Base-by-base conservation (phyloP, 2,113 vertebrate species). In the Condylura cristata region DNA sequence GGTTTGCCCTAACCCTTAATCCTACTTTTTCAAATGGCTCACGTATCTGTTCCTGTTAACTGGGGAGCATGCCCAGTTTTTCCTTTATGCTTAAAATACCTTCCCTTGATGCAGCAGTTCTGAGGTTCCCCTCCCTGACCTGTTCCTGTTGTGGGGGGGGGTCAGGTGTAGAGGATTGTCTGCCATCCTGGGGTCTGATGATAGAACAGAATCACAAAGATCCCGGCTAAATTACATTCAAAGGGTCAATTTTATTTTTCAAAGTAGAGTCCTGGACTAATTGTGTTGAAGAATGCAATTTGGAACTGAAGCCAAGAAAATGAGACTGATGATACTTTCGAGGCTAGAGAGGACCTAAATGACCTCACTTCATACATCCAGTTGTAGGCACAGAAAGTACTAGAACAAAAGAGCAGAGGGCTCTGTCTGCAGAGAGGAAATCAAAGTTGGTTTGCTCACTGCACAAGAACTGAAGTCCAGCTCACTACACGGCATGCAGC, bases 231-330 rank as follows among this genome's bases (percentile, higher is more conserved):
- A 94, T 89, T 93, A 60, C 87, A 96, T 89, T 91, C 84, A 39
- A 84, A 94, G 75, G 58, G 87, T 89, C 61, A 86, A 6, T 83
- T 94, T 89, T 91, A 83, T 86, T 95, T 96, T 93, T 75, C 75
- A 48, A 65, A 91, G 68, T 37, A 70, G 90, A 28, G 17, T 66
- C 95, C 79, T 91, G 83, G 28, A 66, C 39, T 95, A 91, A 96
- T 94, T 91, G 84, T 88, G 63, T 61, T 24, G 11, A 39, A 93
- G 90, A 66, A 63, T 72, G 92, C 56, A 63, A 78, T 86, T 96
- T 91, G 91, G 90, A 96, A 80, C 37, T 65, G 70, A 93, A 39
- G 80, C 78, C 75, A 48, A n/a, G 84, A 85, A 41, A 34, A n/a
- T n/a, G 51, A 76, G 80, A 89, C 44, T 60, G 89, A 94, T 86